Base-by-base conservation (phyloP, 2,113 vertebrate genomes). In the Ranitomeya imitator region DNA sequence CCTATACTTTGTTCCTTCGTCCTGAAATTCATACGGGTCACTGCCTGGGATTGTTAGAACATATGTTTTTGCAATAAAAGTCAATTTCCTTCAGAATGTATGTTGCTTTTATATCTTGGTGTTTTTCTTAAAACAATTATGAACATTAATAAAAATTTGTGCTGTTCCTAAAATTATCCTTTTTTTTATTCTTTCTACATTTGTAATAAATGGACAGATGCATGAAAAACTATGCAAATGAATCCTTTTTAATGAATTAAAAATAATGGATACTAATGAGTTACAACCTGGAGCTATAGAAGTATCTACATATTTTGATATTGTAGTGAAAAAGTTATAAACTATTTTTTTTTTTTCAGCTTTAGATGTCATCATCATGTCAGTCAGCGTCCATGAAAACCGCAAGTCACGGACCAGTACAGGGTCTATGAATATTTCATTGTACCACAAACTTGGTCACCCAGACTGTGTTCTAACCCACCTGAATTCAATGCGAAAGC, bases 371-470 rank as follows among this genome's bases (percentile, higher is more conserved):
- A 16, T 63, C 93, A 93, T 89, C 91, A 99, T 99, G 98, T 99
- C 98, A 0, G 97, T 99, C 93, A 97, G 95, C 0, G 96, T 98
- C 81, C 98, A 99, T 0, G 97, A 99, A 92, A 98, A 97, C 91
- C 96, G 98, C 59, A 99, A 99, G 92, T 98, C 97, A 4, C 96
- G 97, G 90, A 93, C 96, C 12, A 99, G 98, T 92, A 96, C 96
- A 0, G 97, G 96, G 86, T 97, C 97, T 91, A 97, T 97, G 97
- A 98, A 98, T 92, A 96, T 97, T 93, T 92, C 96, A 0, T 94
- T 99, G 73, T 99, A 98, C 82, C 97, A 99, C 94, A 99, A 99
- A 93, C 95, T 96, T 21, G 97, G 97, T 0, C 97, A 99, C 90
- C 96, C 98, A 0, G 98, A 99, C 93, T 97, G 96, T 0, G 97